These are phyloP conservation scores for Apodemia zela DNA, from an alignment of 2,888 invertebrate species.

Conservation along the genomic window DNA sequence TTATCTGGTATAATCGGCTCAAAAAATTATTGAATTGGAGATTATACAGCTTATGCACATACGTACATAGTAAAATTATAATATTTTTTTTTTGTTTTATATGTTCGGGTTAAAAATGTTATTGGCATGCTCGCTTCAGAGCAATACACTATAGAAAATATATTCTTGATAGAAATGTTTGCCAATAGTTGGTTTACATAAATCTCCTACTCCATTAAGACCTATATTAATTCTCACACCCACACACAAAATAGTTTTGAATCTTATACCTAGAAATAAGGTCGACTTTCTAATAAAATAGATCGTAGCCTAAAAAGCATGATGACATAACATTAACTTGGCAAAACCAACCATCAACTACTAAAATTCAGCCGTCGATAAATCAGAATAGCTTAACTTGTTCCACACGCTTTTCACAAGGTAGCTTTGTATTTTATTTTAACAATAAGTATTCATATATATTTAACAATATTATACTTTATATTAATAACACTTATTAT, in stretches of 20 bases:
- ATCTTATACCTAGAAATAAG: slow-evolving; percentile 4
- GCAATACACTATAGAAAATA: no score
- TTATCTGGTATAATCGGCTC: no score
- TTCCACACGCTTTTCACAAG: slow-evolving; percentile 6
- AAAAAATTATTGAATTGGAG: no score
- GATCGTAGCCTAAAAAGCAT: slow-evolving; percentile 12
- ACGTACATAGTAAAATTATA: no score
- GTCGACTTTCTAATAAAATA: slow-evolving; percentile 1
- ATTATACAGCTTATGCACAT: no score
- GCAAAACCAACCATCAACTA: slow-evolving; percentile 7
- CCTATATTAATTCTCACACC: no score
- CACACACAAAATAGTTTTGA: not conserved
- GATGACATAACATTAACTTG: slow-evolving; percentile 11
- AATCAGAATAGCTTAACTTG: slow-evolving; percentile 9
- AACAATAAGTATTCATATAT: not conserved
- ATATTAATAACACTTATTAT: not conserved
- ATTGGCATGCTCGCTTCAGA: no score
- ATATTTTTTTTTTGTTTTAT: no score
- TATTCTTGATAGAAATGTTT: no score
- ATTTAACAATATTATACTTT: not conserved
- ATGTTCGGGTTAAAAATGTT: no score
- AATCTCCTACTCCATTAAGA: no score
- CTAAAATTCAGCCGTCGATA: slow-evolving; percentile 12
- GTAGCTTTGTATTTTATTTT: slow-evolving; percentile 4
- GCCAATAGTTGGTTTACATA: no score